Base-by-base conservation (phyloP, 2,797 vertebrate species). In the Oryzias dopingdopingensis region DNA sequence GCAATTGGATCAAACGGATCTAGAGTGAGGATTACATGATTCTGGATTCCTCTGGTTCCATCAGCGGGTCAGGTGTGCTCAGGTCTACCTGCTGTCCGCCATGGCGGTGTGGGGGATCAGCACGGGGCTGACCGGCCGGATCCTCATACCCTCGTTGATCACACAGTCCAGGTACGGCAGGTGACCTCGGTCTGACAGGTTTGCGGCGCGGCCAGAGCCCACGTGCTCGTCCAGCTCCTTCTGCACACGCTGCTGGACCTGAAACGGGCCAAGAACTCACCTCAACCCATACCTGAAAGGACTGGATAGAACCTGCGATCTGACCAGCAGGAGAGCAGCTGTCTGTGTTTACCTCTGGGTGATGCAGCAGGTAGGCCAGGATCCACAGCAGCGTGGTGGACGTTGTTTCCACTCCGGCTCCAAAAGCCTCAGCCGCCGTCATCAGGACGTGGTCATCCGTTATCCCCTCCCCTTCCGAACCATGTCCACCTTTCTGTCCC, bases 401-500 rank as follows among this genome's bases (percentile, higher is more conserved):
- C 0, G 92, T 93, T 0, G 92, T 93, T 74, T 93, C 92, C 46
- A 93, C 91, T n/a, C 92, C 92, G 0, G 92, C 92, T 14, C 92
- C 92, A 5, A 93, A 93, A 0, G 86, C 85, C 43, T 93, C 92
- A 0, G 91, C 92, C 0, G 89, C 91, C 0, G 84, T 93, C 92
- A 93, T 93, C 50, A 93, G 74, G 48, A 93, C 87, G 0, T 93
- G 92, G 73, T 93, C 91, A 0, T 93, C 92, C 0, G 89, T 88
- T 40, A 93, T 88, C 16, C 4, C 49, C 6, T 80, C 81, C 0
- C 56, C 84, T 17, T 71, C 65, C 0, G 66, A 54, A 2, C 61
- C 61, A 0, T 51, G 4, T 2, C 46, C 16, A 10, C 47, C 49
- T 1, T 6, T 59, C 75, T 90, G 72, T 1, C 90, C 90, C 52